These are phyloP conservation scores for Colaptes auratus DNA, from an alignment of 2,113 vertebrate genomes.

Conservation along the genomic window DNA sequence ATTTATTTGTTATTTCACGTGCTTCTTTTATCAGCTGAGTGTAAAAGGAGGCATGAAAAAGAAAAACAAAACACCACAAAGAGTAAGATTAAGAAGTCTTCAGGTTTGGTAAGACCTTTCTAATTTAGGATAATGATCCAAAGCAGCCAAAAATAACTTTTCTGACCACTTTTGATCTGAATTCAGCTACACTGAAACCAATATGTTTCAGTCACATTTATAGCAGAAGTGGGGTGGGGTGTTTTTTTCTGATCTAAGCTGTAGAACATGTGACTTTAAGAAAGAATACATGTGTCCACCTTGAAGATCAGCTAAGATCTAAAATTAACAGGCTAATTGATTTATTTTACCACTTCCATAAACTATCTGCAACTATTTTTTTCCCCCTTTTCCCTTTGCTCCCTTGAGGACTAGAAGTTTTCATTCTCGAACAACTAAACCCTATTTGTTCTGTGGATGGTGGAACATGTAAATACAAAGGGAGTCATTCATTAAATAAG, in stretches of 20 bases:
- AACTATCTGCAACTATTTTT: constrained; percentile 56
- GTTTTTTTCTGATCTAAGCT: background rate
- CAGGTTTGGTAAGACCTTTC: background rate
- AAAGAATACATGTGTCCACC: background rate
- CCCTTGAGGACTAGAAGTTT: constrained; percentile 76
- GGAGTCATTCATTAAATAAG: constrained; percentile 84
- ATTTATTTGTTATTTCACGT: constrained; percentile 40
- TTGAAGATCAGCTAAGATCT: constrained; percentile 33
- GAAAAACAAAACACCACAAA: no score
- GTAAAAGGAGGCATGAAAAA: background rate
- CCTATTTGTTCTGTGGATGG: constrained; percentile 80
- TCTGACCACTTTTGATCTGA: background rate
- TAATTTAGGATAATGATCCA: background rate
- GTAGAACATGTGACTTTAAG: background rate
- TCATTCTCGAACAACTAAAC: constrained; percentile 78
- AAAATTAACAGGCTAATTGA: constrained; percentile 11
- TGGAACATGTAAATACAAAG: constrained; percentile 83
- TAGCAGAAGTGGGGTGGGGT: no score
- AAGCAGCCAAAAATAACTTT: constrained; percentile 15
- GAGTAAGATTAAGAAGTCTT: background rate
- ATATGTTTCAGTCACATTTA: background rate
- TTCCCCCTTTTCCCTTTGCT: background rate
- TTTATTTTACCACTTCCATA: constrained; percentile 52
- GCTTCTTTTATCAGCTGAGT: background rate
- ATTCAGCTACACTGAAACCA: background rate